Conservation (phyloP, 2,888 invertebrate genomes). For the Panopea generosa region DNA sequence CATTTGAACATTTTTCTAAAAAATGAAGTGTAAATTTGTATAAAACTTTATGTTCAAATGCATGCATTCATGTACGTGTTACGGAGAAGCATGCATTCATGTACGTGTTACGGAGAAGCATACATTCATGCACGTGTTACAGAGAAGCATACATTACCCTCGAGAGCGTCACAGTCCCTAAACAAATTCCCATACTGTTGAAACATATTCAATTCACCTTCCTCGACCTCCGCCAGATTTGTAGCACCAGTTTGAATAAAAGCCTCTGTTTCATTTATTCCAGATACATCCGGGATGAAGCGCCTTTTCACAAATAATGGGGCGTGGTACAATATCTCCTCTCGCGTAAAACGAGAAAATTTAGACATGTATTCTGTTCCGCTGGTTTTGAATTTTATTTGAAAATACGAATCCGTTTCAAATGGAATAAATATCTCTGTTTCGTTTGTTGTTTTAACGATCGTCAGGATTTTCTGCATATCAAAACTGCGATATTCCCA, state of each 20-base stretch:
- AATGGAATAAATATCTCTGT: constrained; percentile 62
- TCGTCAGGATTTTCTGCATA: constrained; percentile 55
- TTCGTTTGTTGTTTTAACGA: constrained; percentile 55
- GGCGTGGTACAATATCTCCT: constrained; percentile 64
- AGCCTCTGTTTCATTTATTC: not conserved
- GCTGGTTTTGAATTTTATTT: constrained; percentile 53
- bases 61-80: too few relatives aligned
- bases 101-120: too few relatives aligned
- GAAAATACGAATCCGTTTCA: constrained; percentile 75
- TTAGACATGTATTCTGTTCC: not conserved
- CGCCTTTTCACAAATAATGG: constrained; percentile 63
- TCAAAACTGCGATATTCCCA: constrained; percentile 79
- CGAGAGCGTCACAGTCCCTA: constrained; percentile 78
- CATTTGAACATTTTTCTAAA: too few relatives aligned
- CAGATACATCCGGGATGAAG: not conserved
- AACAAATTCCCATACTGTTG: constrained; percentile 79
- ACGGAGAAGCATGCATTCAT: too few relatives aligned
- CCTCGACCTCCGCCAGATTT: not conserved
- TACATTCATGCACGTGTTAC: too few relatives aligned
- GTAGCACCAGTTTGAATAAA: not conserved
- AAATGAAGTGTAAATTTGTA: too few relatives aligned
- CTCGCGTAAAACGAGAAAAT: not conserved
- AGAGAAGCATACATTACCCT: constrained; percentile 77
- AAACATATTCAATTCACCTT: constrained; percentile 59
- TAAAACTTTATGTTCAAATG: too few relatives aligned